Evolutionary conservation across 2,113 vertebrate species (phyloP), one percentile per base, ranked within the genome.

Genomic region (Petroica traversi): DNA sequence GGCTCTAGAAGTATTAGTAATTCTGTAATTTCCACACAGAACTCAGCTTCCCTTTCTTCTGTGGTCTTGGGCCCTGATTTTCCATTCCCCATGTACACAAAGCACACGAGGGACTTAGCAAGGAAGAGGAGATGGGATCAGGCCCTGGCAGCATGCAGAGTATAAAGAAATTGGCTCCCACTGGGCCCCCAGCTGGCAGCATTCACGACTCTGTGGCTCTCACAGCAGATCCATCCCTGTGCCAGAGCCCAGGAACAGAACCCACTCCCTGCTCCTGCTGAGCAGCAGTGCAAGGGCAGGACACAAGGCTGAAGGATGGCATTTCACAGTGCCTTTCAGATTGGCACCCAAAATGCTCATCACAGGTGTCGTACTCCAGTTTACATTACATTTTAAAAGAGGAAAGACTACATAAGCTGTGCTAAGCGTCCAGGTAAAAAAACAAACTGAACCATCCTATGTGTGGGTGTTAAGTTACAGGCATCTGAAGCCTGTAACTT

Each of bases 161-260:
- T 23, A 48, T 19, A 71, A 63, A 68, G 81, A 78, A 78, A 81
- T 22, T 31, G 1, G 3, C 29, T 67, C 33, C 59, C 0, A 0
- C 79, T 79, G 68, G 52, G 49, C 3, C 13, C 26, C 40, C 71
- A 59, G 45, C 83, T 72, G 79, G 45, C 83, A 93, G 62, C 45
- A 24, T 25, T 85, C 64, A 19, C 0, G 7, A 63, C 51, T 54
- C 16, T 31, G 33, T 5, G 1, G 34, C 3, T 6, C 54, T 73
- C 3, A 1, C 7, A 45, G 73, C 40, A 80, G n/a, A 86, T 34
- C 0, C 0, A n/a, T 76, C 5, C 8, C 59, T 43, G 52, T 52
- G 91, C 75, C 22, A 84, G 59, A 66, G 46, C n/a, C 55, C 52
- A 57, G 59, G 77, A 63, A 41, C 31, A 74, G 73, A 85, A 43